Conservation (phyloP, 1,140 invertebrate genomes). For the Chelonus insularis region DNA sequence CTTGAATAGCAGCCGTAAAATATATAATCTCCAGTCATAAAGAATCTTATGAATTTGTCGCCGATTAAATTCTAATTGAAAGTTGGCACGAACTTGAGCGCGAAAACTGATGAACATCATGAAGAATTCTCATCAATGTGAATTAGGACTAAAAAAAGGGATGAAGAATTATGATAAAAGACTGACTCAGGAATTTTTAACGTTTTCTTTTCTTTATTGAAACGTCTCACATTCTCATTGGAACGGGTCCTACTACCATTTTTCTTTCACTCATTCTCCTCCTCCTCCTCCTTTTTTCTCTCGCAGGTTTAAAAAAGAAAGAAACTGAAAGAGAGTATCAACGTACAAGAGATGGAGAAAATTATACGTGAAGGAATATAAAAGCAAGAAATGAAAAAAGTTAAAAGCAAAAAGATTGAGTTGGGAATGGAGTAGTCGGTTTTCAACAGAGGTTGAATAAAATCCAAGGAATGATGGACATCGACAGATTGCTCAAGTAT, state of each 20-base stretch:
- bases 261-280: background rate
- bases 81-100: constrained; percentile 7
- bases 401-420: background rate
- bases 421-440: constrained; percentile 9
- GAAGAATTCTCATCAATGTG: constrained; percentile 12
- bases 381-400: constrained; percentile 11
- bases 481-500: constrained; percentile 36
- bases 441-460: constrained; percentile 28
- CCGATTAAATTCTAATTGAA: constrained; percentile 12
- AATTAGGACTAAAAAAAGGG: constrained; percentile 1
- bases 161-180: background rate
- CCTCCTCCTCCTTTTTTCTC: too few relatives aligned
- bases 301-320: too few relatives aligned
- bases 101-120: constrained; percentile 9
- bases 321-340: background rate
- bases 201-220: background rate
- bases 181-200: background rate
- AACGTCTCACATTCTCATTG: background rate
- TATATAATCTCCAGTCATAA: constrained; percentile 1
- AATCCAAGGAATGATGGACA: constrained; percentile 25
- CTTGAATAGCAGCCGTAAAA: background rate
- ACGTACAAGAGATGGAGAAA: background rate
- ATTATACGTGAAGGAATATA: background rate
- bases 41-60: constrained; percentile 7
- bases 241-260: background rate